Evolutionary conservation across 2,113 vertebrate species (phyloP), one percentile per base, ranked within the genome.

Genomic region (Monarcha castaneiventris): DNA sequence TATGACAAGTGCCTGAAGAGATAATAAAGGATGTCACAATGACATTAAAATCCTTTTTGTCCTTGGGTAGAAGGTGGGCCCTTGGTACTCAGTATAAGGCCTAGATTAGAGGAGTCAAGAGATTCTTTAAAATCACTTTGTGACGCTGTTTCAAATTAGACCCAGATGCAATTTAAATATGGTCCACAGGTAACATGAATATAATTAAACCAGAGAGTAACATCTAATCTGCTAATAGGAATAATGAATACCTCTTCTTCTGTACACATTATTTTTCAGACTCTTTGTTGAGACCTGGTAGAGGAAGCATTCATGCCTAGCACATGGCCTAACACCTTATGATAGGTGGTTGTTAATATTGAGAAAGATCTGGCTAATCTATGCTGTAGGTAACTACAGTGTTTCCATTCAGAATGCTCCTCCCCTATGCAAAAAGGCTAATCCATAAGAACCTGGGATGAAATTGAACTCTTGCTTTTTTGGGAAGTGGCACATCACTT

Each of bases 11-110:
- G 43, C 68, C 51, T 89, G 76, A 81, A 89, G 48, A 92, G 61
- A 81, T 86, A 94, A 93, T 81, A 90, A 90, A 88, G n/a, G 72
- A 74, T 93, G 76, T 59, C 72, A 78, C 58, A 67, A 68, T 90
- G 66, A 75, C 62, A 75, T 92, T 72, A 88, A 90, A 71, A 86
- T 80, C 27, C 10, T 37, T 93, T 90, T 93, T 86, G 80, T 88
- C 76, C 79, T 93, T 93, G 39, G 58, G 39, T 85, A 35, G 56
- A 87, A 85, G 75, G 58, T 91, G 66, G 51, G 72, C 18, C 39
- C 23, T 18, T 77, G 43, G 16, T 85, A 76, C 23, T 69, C 16
- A 58, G 71, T 35, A n/a, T 59, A 90, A 92, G 72, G 58, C 56
- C 48, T 87, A 74, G 37, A 64, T 68, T 68, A 94, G 61, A 84